A percentile compares a stretch with the other conserved stretches of the same genome.
Evolutionary conservation across 1,140 invertebrate genomes (phyloP).

Genomic region (Cecropterus lyciades): DNA sequence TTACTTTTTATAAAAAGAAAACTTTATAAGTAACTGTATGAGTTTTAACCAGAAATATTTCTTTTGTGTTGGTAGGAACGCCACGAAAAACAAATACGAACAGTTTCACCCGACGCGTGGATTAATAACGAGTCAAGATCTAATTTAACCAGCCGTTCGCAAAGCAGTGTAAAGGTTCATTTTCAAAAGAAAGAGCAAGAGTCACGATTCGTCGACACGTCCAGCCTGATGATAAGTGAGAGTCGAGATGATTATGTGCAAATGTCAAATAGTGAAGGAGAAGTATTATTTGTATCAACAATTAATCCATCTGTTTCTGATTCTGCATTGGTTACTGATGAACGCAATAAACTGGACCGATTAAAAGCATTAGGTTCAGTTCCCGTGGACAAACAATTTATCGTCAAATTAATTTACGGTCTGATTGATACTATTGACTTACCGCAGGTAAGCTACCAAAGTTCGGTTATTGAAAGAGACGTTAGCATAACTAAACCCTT

Average conservation of each 20-base stretch:
- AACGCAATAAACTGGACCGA: slow-evolving; percentile 45
- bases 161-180: slow-evolving; percentile 41
- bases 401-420: slow-evolving; percentile 54
- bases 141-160: slow-evolving; percentile 10
- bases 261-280: slow-evolving; percentile 26
- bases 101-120: slow-evolving; percentile 50
- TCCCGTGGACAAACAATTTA: slow-evolving; percentile 49
- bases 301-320: slow-evolving; percentile 37
- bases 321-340: slow-evolving; percentile 50
- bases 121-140: slow-evolving; percentile 19
- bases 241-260: slow-evolving; percentile 22
- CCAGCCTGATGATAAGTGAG: too few species aligned
- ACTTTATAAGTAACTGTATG: too few species aligned
- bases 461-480: background rate
- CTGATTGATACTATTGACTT: slow-evolving; percentile 43
- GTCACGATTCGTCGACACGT: slow-evolving; percentile 13
- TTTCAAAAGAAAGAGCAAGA: slow-evolving; percentile 43
- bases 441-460: slow-evolving; percentile 1
- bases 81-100: slow-evolving; percentile 59
- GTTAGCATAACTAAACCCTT: slow-evolving; percentile 25
- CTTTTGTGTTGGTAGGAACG: slow-evolving; percentile 50
- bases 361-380: slow-evolving; percentile 31
- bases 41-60: background rate
- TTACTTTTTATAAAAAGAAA: too few species aligned
- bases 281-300: slow-evolving; percentile 43